Evolutionary conservation across 2,797 vertebrate species (phyloP), one percentile per base, ranked within the genome.

Genomic region (Enteromius afrohamiltoni): DNA sequence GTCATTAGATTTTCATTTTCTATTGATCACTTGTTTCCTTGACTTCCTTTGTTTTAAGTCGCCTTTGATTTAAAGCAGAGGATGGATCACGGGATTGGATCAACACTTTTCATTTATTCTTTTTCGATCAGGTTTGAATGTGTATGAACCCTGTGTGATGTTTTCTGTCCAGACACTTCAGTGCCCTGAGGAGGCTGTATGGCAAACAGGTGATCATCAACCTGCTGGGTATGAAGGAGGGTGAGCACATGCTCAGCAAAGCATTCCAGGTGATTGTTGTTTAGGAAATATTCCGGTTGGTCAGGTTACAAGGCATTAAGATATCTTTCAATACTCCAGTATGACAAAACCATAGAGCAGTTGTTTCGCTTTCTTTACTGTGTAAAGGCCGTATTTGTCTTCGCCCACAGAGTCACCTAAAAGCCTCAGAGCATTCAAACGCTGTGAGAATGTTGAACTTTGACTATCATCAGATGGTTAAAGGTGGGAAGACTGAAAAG

Each of bases 221-320:
- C 92, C 94, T 99, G 87, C 96, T 99, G 31, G 97, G 98, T 31
- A 95, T 97, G 84, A 99, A 99, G 91, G 98, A 99, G 93, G 98
- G 98, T 4, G 98, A 99, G 86, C 95, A 99, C 90, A 99, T 99
- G 98, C 97, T 99, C 55, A 99, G 98, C 91, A 99, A 99, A 93
- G 97, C 97, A 11, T 99, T 99, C 91, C 97, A 98, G 95, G 98
- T 99, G 87, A 94, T 93, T 88, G 69, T 60, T 23, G 23, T 14
- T 31, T 23, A 23, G 9, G 26, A 60, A 62, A 11, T 53, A 40
- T 55, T 58, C 47, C 3, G 0, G 23, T 53, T 45, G 62, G 29
- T 34, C 14, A 1, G 26, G 42, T 8, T 16, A 37, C 47, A 42
- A 19, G 29, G 64, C 31, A 16, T 45, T 68, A 3, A 31, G 17